Conservation (phyloP, 2,797 vertebrate species). For the Tangara arthus region DNA sequence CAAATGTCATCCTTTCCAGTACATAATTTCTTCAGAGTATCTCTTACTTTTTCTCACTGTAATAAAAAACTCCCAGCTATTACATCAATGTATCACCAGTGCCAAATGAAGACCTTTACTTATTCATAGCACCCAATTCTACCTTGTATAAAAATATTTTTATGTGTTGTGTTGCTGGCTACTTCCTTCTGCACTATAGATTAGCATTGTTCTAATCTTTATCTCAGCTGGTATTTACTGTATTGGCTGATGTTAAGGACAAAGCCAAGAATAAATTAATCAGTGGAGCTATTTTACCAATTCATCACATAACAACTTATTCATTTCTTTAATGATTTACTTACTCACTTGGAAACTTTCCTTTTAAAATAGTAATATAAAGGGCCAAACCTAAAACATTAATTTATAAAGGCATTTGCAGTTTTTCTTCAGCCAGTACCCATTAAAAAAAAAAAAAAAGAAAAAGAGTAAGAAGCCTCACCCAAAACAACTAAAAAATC, state of each 20-base stretch:
- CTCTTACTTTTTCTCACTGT: not conserved
- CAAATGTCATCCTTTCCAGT: not conserved
- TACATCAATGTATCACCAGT: not conserved
- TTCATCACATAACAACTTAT: not conserved
- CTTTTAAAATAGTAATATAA: not conserved
- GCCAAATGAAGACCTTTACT: not conserved
- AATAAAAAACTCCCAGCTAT: fast-evolving
- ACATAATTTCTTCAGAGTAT: not conserved
- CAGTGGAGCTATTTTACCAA: not conserved
- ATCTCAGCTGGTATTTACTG: not conserved
- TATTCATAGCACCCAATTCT: not conserved
- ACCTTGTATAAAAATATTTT: not conserved
- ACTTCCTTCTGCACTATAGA: not conserved
- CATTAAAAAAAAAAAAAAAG: too few species aligned
- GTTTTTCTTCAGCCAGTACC: not conserved
- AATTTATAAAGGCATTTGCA: not conserved
- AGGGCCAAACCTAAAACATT: not conserved
- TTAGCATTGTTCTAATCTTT: not conserved
- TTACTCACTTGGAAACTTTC: not conserved
- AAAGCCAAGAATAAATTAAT: slow-evolving; percentile 8
- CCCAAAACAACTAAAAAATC: fast-evolving
- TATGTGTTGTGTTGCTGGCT: not conserved
- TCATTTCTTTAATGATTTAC: slow-evolving; percentile 12
- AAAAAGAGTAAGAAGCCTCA: not conserved
- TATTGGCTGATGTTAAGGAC: not conserved